Percentiles rank a stretch among this genome's conserved stretches.
These are phyloP conservation scores for Metalampra italica DNA, from an alignment of 2,888 invertebrate genomes.

Conservation along the genomic window DNA sequence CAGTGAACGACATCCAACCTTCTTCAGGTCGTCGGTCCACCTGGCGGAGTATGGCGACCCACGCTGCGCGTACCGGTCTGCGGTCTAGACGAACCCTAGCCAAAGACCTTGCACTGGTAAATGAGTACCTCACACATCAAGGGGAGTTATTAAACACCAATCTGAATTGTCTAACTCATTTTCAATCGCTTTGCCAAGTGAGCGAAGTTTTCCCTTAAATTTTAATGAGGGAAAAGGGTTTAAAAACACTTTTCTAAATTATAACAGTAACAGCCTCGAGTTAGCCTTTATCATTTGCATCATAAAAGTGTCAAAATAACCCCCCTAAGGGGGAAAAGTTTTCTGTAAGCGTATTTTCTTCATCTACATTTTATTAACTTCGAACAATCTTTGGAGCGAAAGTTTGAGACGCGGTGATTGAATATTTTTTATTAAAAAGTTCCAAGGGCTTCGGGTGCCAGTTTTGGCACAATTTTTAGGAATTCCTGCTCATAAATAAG, in stretches of 20 bases:
- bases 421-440: conserved; percentile 46
- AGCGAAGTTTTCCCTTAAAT: not conserved
- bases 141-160: too few species aligned
- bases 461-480: conserved; percentile 1
- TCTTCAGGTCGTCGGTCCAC: too few species aligned
- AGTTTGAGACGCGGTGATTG: conserved; percentile 36
- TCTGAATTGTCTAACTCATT: not conserved
- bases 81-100: too few species aligned
- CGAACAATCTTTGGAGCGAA: conserved; percentile 34
- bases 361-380: conserved; percentile 62
- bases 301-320: conserved; percentile 24
- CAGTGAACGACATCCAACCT: too few species aligned
- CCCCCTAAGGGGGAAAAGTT: conserved; percentile 22
- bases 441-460: conserved; percentile 2
- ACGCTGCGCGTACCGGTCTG: too few species aligned
- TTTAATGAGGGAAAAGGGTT: not conserved
- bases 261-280: too few species aligned
- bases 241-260: too few species aligned
- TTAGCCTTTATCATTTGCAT: conserved; percentile 15
- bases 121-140: too few species aligned
- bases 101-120: too few species aligned
- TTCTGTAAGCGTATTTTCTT: conserved; percentile 29
- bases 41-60: too few species aligned
- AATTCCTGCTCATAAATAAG: conserved; percentile 2
- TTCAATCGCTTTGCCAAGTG: not conserved